Base-by-base conservation (phyloP, 2,888 invertebrate species). In the Trissoscelio sp. region DNA sequence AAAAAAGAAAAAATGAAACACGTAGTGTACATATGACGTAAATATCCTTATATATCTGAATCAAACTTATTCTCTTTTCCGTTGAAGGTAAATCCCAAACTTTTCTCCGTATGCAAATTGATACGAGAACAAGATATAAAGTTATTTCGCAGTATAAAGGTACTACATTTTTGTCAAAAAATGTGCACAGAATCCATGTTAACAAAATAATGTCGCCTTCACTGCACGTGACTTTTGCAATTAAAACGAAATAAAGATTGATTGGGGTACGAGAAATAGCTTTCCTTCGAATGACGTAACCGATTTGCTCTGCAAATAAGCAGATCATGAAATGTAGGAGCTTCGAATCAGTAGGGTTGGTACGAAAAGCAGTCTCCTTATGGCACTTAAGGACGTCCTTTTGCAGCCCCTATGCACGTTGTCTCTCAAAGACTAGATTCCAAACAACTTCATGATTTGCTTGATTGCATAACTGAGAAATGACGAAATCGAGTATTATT, bases 371-470 rank as follows among this genome's bases (percentile, higher is more conserved):
- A 87, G 89, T 89, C 88, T 89, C 89, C 89, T 89, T 89, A 89
- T 87, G 87, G 89, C 87, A 89, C 89, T 89, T 87, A 87, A 88
- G 89, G 89, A 89, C 88, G 85, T 88, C 87, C 87, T 87, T 84
- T 79, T 83, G 86, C 70, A 69, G 70, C 84, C 84, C 84, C 73
- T 78, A 74, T 83, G 78, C 74, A 81, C 80, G 42, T 39, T 78
- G 74, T 75, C 60, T 79, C 80, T 78, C 79, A 80, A 81, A 83
- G 67, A 73, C 84, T 72, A 83, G 83, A 86, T 85, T 85, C 85
- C 88, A 86, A 88, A 89, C 88, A 88, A 88, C 87, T 88, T 88
- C 85, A 88, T 88, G 89, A 88, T 89, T 88, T 87, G 88, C 87
- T 89, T 87, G 88, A 89, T 89, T 88, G 87, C 88, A 84, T 86